Evolutionary conservation across 2,797 vertebrate species (phyloP).

Genomic region (Sebastes aleutianus): DNA sequence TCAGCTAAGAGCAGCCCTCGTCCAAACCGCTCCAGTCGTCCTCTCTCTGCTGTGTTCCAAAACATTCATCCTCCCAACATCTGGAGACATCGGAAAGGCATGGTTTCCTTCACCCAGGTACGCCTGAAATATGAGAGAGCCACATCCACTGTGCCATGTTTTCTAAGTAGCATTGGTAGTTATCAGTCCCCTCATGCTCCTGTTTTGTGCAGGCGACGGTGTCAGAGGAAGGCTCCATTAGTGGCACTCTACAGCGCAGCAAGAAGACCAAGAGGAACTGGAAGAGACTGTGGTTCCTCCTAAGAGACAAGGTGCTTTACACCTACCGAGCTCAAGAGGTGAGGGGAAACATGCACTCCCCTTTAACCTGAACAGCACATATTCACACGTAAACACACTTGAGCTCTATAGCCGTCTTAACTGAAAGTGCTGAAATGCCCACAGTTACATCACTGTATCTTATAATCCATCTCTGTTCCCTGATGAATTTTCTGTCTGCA

Average conservation of each 20-base stretch:
- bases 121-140: not conserved
- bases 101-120: slow-evolving; percentile 90
- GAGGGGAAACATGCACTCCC: slow-evolving; percentile 71
- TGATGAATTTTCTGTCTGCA: slow-evolving; percentile 57
- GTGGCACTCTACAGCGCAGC: slow-evolving; percentile 90
- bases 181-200: not conserved
- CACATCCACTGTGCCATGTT: not conserved
- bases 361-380: slow-evolving; percentile 62
- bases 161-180: no score
- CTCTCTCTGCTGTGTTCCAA: slow-evolving; percentile 92
- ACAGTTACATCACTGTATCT: not conserved
- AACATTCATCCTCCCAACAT: slow-evolving; percentile 92
- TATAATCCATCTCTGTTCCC: not conserved
- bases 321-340: slow-evolving; percentile 94
- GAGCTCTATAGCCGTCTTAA: not conserved
- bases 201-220: slow-evolving; percentile 56
- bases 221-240: slow-evolving; percentile 84
- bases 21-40: slow-evolving; percentile 83
- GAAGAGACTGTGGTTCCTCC: slow-evolving; percentile 98
- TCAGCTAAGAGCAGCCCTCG: slow-evolving; percentile 84
- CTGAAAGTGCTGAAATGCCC: not conserved
- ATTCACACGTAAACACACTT: slow-evolving; percentile 8
- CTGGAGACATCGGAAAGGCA: slow-evolving; percentile 92
- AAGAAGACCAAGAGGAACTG: slow-evolving; percentile 93
- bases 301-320: slow-evolving; percentile 99